A percentile compares a stretch with the other conserved stretches of the same genome.
phyloP scores from a whole-genome alignment of 30 jellyfish, hydroid and myxozoan genomes.

The Turritopsis rubra region DNA sequence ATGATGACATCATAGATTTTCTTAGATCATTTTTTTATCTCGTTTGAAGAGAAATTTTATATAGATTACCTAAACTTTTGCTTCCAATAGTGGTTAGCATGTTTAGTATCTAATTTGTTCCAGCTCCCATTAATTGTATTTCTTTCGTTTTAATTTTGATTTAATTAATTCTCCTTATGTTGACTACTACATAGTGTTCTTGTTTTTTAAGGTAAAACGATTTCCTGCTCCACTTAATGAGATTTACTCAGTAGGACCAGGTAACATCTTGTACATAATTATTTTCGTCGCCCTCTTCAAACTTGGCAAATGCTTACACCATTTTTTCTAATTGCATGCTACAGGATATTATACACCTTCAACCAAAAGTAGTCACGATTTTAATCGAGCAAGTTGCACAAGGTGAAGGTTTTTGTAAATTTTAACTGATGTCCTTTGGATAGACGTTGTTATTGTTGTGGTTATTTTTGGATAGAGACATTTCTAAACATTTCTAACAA shows the following conservation, averaged over 20 bases:
- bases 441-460: too few species aligned
- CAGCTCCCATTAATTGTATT: too few species aligned
- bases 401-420: slow-evolving; percentile 34
- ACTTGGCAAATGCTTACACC: not conserved
- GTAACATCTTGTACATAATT: slow-evolving; percentile 2
- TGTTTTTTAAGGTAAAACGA: slow-evolving; percentile 38
- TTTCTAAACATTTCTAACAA: too few species aligned
- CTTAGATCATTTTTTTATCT: too few species aligned
- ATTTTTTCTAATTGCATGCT: not conserved
- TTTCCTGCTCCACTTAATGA: slow-evolving; percentile 33
- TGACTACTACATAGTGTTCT: not conserved
- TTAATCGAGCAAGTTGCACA: slow-evolving; percentile 63
- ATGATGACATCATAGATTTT: too few species aligned
- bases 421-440: too few species aligned
- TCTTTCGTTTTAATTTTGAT: not conserved
- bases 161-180: not conserved
- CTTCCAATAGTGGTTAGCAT: too few species aligned
- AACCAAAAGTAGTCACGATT: slow-evolving; percentile 23
- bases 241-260: slow-evolving; percentile 54
- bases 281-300: not conserved
- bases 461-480: too few species aligned
- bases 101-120: too few species aligned
- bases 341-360: slow-evolving; percentile 56
- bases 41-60: too few species aligned
- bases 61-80: too few species aligned